Evolutionary conservation across 2,888 invertebrate genomes (phyloP).

Genomic region (Ellobium chinense): DNA sequence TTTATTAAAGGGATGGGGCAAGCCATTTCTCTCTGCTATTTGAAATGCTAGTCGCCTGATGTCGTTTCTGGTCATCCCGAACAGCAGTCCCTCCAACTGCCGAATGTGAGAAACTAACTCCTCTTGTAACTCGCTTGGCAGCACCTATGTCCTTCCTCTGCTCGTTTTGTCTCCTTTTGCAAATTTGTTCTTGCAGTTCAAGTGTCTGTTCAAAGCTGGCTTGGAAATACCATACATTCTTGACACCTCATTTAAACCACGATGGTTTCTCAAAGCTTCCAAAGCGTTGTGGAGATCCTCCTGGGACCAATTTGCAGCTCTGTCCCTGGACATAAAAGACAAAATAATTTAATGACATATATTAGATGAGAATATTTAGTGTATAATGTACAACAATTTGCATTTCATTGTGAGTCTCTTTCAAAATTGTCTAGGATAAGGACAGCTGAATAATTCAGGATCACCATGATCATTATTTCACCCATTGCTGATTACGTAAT

Average conservation of each 20-base stretch:
- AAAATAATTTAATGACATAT: not conserved
- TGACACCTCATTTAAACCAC: not conserved
- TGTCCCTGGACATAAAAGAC: not conserved
- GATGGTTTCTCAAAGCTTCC: not conserved
- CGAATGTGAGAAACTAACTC: not conserved
- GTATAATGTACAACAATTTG: too few relatives aligned
- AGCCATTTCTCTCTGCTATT: slow-evolving; percentile 11
- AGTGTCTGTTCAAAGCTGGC: slow-evolving; percentile 16
- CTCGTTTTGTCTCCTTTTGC: slow-evolving; percentile 8
- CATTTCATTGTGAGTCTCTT: too few relatives aligned
- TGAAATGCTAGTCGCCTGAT: slow-evolving; percentile 18
- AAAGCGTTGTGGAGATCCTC: not conserved
- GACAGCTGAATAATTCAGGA: too few relatives aligned
- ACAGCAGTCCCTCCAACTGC: not conserved
- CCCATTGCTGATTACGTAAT: too few relatives aligned
- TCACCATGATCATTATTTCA: too few relatives aligned
- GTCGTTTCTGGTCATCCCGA: slow-evolving; percentile 22
- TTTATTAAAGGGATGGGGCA: not conserved
- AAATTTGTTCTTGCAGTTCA: slow-evolving; percentile 8
- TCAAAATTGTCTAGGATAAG: too few relatives aligned
- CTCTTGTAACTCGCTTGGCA: not conserved
- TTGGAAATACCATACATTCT: slow-evolving; percentile 19
- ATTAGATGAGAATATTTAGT: too few relatives aligned
- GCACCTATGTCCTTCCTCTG: not conserved
- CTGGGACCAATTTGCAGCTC: not conserved